A percentile compares a stretch with the other conserved stretches of the same genome.
Evolutionary conservation across 1,140 invertebrate genomes (phyloP).

Genomic region (Drosophila kikkawai): DNA sequence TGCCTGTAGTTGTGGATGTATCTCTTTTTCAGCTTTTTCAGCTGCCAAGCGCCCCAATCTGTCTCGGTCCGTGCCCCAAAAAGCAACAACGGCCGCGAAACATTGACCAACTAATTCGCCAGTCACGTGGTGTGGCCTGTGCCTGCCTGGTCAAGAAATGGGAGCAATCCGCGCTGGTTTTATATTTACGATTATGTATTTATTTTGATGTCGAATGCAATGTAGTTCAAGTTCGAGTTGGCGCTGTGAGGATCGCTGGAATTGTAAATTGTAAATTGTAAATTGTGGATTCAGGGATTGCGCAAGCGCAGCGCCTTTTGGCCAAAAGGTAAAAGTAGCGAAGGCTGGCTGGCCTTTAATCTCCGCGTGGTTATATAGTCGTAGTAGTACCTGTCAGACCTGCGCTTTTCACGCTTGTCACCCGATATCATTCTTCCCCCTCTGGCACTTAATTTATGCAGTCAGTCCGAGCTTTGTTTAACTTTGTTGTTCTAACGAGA

Average conservation of each 20-base stretch:
- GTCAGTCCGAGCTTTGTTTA: slow-evolving; percentile 47
- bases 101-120: slow-evolving; percentile 70
- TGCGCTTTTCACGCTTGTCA: slow-evolving; percentile 75
- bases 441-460: slow-evolving; percentile 68
- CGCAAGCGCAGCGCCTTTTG: slow-evolving; percentile 38
- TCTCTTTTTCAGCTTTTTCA: slow-evolving; percentile 30
- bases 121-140: slow-evolving; percentile 73
- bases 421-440: slow-evolving; percentile 68
- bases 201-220: slow-evolving; percentile 70
- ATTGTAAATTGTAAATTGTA: background rate
- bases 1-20: slow-evolving; percentile 3
- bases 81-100: slow-evolving; percentile 47
- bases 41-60: slow-evolving; percentile 39
- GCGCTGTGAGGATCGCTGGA: slow-evolving; percentile 54
- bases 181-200: slow-evolving; percentile 60
- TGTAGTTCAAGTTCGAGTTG: slow-evolving; percentile 78
- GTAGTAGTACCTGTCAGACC: slow-evolving; percentile 34
- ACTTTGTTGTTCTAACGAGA: slow-evolving; percentile 34
- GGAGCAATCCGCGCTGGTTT: slow-evolving; percentile 64
- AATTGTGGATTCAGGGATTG: slow-evolving; percentile 16
- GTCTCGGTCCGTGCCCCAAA: slow-evolving; percentile 60
- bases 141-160: slow-evolving; percentile 63
- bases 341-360: slow-evolving; percentile 64
- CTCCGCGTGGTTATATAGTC: slow-evolving; percentile 26
- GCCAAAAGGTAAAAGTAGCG: slow-evolving; percentile 38